phyloP scores from a whole-genome alignment of 2,888 invertebrate genomes.

The Sarcophaga rosellei region DNA sequence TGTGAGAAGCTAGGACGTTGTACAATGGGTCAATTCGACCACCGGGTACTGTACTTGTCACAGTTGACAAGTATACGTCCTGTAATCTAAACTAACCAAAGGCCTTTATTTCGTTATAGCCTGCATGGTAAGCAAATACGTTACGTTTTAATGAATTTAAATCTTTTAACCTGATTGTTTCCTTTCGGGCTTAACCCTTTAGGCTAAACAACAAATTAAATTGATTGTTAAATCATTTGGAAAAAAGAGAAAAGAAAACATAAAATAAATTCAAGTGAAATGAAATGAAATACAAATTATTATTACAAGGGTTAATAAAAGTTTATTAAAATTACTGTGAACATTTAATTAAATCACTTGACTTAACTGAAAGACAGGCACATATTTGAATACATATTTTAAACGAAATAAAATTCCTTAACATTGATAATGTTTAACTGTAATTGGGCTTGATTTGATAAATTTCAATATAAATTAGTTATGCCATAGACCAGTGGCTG shows the following conservation, averaged over 20 bases:
- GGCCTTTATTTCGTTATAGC: not conserved
- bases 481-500: not conserved
- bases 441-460: not conserved
- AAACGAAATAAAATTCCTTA: not conserved
- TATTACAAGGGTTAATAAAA: not conserved
- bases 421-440: not conserved
- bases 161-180: slow-evolving; percentile 53
- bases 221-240: slow-evolving; percentile 66
- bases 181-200: slow-evolving; percentile 51
- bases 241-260: slow-evolving; percentile 29
- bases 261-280: not conserved
- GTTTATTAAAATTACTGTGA: not conserved
- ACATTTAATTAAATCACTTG: not conserved
- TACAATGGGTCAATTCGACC: no score
- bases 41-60: no score
- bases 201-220: slow-evolving; percentile 51
- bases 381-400: not conserved
- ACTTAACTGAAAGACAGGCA: not conserved
- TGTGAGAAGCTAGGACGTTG: no score
- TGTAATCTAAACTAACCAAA: no score
- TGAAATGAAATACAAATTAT: not conserved
- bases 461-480: not conserved
- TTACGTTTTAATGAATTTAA: not conserved
- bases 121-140: not conserved
- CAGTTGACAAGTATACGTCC: no score